Conservation (phyloP, 2,888 invertebrate genomes). For the Sminthurides aquaticus region DNA sequence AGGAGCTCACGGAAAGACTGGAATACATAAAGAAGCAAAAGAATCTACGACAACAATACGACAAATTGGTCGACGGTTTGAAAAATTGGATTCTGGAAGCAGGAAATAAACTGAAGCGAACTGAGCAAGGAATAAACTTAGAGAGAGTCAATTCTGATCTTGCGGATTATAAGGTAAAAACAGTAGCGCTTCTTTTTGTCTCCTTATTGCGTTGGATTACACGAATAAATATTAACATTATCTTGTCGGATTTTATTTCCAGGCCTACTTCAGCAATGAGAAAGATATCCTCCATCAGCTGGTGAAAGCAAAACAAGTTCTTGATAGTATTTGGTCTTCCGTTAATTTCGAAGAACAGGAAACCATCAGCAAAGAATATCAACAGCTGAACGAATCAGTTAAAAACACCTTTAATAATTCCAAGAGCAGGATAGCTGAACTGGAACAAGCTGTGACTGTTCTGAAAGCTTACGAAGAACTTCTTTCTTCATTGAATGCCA, state of each 20-base stretch:
- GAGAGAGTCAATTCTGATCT: slow-evolving; percentile 73
- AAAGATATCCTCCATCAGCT: slow-evolving; percentile 69
- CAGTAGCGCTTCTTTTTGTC: slow-evolving; percentile 12
- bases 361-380: slow-evolving; percentile 70
- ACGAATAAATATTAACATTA: neutral
- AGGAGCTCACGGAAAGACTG: slow-evolving; percentile 70
- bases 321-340: slow-evolving; percentile 83
- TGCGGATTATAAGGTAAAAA: slow-evolving; percentile 67
- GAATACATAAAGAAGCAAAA: slow-evolving; percentile 73
- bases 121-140: slow-evolving; percentile 79
- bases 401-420: slow-evolving; percentile 77
- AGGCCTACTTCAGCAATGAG: slow-evolving; percentile 72
- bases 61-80: slow-evolving; percentile 66
- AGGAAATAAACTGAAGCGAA: slow-evolving; percentile 64
- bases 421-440: slow-evolving; percentile 63
- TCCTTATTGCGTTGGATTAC: neutral
- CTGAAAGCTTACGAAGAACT: slow-evolving; percentile 78
- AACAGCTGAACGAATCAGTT: slow-evolving; percentile 69
- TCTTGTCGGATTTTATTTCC: slow-evolving; percentile 25
- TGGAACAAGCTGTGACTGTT: slow-evolving; percentile 73
- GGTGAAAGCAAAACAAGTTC: slow-evolving; percentile 71
- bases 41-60: slow-evolving; percentile 67
- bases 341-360: slow-evolving; percentile 72
- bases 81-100: slow-evolving; percentile 78
- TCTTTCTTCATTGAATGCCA: slow-evolving; percentile 67